Conservation (phyloP, 2,113 vertebrate genomes). For the Barnardius zonarius region DNA sequence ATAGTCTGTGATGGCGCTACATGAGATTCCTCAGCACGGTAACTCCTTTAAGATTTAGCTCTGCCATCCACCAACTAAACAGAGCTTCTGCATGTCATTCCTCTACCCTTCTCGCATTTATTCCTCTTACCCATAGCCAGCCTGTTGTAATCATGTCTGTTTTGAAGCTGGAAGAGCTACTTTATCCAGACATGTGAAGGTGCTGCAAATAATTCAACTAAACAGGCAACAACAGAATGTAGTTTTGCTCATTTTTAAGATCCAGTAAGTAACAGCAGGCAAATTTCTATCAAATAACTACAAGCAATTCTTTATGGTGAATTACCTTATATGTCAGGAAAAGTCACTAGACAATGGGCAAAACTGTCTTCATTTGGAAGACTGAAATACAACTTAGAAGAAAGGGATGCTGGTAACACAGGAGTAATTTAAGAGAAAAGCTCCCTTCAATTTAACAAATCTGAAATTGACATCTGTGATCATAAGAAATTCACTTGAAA, state of each 20-base stretch:
- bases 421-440: not conserved
- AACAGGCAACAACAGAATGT: not conserved
- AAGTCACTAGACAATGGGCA: not conserved
- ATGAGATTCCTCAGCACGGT: not conserved
- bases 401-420: not conserved
- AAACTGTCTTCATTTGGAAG: not conserved
- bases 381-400: not conserved
- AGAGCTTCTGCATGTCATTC: not conserved
- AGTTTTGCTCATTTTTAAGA: not conserved
- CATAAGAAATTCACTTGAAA: not conserved
- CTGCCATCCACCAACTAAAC: not conserved
- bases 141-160: not conserved
- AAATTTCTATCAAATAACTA: not conserved
- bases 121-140: not conserved
- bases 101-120: not conserved
- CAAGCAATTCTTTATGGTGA: not conserved
- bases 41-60: not conserved
- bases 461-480: not conserved
- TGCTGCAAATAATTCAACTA: not conserved
- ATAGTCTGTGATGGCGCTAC: not conserved
- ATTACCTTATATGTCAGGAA: not conserved
- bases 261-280: not conserved
- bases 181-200: not conserved
- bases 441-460: not conserved
- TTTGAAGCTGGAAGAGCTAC: not conserved